These are phyloP conservation scores for Montipora foliosa DNA, from an alignment of 64 coral and sea anemone species.

Conservation along the genomic window DNA sequence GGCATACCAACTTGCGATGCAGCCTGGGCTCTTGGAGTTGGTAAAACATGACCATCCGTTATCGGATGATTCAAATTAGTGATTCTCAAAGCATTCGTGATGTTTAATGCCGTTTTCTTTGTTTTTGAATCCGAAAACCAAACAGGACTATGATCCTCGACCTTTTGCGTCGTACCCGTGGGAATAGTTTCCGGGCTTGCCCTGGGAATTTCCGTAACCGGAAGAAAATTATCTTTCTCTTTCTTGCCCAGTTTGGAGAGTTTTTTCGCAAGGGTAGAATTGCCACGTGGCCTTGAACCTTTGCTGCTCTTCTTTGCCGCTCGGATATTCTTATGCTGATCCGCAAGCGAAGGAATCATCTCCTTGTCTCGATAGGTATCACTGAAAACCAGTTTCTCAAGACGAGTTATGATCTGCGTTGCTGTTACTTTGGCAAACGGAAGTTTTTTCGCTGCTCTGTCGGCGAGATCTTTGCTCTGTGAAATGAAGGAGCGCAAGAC, in stretches of 20 bases:
- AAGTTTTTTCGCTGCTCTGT: conserved; percentile 68
- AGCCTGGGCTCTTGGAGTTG: neutral
- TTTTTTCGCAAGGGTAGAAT: conserved; percentile 10
- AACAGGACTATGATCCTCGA: neutral
- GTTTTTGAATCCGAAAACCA: conserved; percentile 36
- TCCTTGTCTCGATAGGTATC: conserved; percentile 79
- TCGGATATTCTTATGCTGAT: neutral
- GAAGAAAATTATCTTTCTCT: neutral
- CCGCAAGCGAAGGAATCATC: neutral
- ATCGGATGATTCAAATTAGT: neutral
- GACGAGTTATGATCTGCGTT: conserved; percentile 62
- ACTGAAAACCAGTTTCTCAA: conserved; percentile 76
- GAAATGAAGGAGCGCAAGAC: neutral
- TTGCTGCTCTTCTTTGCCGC: neutral
- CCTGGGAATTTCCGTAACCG: conserved; percentile 65
- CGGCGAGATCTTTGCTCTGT: conserved; percentile 81
- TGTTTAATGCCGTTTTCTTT: neutral
- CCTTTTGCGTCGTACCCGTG: neutral
- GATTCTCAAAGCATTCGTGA: neutral
- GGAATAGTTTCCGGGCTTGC: conserved; percentile 1
- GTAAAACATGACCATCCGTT: neutral
- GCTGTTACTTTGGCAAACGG: conserved; percentile 51
- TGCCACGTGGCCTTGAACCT: neutral
- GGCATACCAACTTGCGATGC: neutral
- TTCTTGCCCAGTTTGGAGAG: neutral